Conservation (phyloP, 2,888 invertebrate species). For the Dryadula phaetusa region DNA sequence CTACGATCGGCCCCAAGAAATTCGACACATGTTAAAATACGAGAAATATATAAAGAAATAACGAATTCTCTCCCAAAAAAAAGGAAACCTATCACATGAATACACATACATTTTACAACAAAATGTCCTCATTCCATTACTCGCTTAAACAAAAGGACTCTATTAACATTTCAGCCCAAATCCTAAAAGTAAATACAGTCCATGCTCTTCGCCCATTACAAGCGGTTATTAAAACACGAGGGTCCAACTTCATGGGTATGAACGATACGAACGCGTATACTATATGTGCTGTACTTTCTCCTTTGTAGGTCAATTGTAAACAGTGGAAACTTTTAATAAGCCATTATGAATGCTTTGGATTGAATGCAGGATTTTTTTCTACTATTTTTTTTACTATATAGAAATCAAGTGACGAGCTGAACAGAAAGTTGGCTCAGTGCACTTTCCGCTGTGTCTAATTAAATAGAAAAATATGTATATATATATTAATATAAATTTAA, state of each 20-base stretch:
- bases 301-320: constrained; percentile 51
- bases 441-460: background rate
- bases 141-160: constrained; percentile 18
- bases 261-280: background rate
- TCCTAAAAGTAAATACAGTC: constrained; percentile 14
- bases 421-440: background rate
- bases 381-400: background rate
- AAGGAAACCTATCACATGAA: background rate
- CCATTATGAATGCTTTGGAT: constrained; percentile 31
- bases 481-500: no score
- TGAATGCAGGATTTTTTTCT: background rate
- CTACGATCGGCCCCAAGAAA: no score
- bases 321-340: constrained; percentile 50
- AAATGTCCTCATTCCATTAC: background rate
- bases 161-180: constrained; percentile 9
- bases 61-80: background rate
- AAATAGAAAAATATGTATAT: no score
- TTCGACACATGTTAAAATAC: no score
- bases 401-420: background rate
- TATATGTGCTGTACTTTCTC: constrained; percentile 36
- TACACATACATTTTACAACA: background rate
- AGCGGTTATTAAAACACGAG: background rate
- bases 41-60: background rate
- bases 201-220: constrained; percentile 6
- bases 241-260: background rate